These are phyloP conservation scores for Sciurus niger DNA, from an alignment of 2,113 vertebrate genomes.

Conservation along the genomic window DNA sequence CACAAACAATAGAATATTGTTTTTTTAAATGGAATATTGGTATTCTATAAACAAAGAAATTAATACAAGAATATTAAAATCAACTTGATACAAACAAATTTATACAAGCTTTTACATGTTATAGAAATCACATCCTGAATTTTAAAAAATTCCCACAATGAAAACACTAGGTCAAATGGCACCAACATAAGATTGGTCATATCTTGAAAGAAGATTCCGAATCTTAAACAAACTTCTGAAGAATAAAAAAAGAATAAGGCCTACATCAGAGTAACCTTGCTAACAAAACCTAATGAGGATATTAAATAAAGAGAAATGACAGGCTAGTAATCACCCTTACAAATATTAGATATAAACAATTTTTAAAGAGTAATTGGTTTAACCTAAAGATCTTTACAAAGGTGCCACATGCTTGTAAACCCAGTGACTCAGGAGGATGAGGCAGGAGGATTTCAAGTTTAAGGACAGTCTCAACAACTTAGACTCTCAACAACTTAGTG, in stretches of 20 bases:
- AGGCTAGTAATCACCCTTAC: not conserved
- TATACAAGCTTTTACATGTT: not conserved
- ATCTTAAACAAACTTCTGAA: not conserved
- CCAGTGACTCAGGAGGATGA: no score
- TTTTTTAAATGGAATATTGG: no score
- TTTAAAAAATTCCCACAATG: not conserved
- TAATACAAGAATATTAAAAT: not conserved
- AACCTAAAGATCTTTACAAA: not conserved
- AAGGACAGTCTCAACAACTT: no score
- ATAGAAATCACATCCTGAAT: not conserved
- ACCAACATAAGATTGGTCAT: not conserved
- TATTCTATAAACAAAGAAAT: not conserved
- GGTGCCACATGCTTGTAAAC: no score
- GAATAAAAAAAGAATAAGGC: not conserved
- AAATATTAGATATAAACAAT: conserved; percentile 10
- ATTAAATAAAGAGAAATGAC: not conserved
- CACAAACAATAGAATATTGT: not conserved
- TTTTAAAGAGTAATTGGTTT: not conserved
- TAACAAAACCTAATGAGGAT: not conserved
- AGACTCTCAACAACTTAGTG: no score
- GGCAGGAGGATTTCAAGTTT: no score
- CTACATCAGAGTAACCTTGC: not conserved
- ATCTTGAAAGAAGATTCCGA: not conserved
- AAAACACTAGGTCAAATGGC: not conserved
- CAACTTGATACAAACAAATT: not conserved